Evolutionary conservation across 1,140 invertebrate genomes (phyloP), one percentile per base, ranked within the genome.

Genomic region (Neotoxoptera formosana): DNA sequence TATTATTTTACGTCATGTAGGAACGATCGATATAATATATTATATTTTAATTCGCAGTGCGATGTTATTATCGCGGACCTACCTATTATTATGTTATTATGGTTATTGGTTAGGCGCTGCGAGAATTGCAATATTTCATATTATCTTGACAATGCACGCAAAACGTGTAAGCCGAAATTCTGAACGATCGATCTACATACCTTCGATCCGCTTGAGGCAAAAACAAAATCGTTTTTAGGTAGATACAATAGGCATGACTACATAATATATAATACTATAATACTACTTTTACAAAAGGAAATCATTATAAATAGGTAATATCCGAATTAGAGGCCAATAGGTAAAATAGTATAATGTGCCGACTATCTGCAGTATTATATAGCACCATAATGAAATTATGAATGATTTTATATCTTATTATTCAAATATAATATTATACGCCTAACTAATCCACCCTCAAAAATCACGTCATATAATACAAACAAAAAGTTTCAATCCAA

Each of bases 271-370:
- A 41, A 41, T 41, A 41, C 41, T 41, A 4, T 41, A 41, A 41
- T 41, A 41, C 41, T 41, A 41, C 2, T 41, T 41, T 41, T 41
- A 41, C 41, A 41, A 41, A 41, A 41, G 41, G 4, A 41, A 41
- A 41, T 41, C 41, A 41, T 41, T 41, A 41, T 41, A 41, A 41
- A 41, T 41, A 41, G 41, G 2, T 41, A 76, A n/a, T 76, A 17
- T 34, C 14, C 0, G 17, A 76, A 1, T 76, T n/a, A 1, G 0
- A 17, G 0, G 0, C 6, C 4, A n/a, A n/a, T 11, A n/a, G 6
- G n/a, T 14, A 76, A 76, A 41, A 41, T 41, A 41, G 6, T n/a
- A 76, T 9, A 1, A n/a, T 17, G 6, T 76, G 17, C 14, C 14
- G 17, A n/a, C 0, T 23, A 23, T 53, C 21, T 51, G 14, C n/a